Conservation (phyloP, 2,113 vertebrate species). For the Colossoma macropomum region DNA sequence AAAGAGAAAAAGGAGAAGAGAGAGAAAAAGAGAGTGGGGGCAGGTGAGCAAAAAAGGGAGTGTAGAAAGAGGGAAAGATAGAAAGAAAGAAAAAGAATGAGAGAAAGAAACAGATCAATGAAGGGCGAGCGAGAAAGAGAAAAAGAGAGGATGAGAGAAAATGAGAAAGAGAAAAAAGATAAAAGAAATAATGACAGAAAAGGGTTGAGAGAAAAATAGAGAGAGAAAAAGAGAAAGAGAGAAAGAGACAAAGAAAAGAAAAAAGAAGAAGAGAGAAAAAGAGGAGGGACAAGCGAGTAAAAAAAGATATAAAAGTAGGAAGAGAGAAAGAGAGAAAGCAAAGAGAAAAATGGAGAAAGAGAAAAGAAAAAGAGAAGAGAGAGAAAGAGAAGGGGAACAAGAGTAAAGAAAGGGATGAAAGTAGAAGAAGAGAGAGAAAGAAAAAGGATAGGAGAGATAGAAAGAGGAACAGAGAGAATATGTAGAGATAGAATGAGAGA, state of each 20-base stretch:
- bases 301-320: too few relatives aligned
- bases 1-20: background rate
- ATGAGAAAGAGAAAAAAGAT: background rate
- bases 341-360: too few relatives aligned
- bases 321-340: too few relatives aligned
- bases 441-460: too few relatives aligned
- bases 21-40: background rate
- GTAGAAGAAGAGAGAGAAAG: too few relatives aligned
- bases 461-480: too few relatives aligned
- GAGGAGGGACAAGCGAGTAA: background rate
- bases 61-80: rapidly evolving
- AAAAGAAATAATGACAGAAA: too few relatives aligned
- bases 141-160: background rate
- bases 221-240: background rate
- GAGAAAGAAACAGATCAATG: too few relatives aligned
- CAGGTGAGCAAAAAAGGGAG: background rate
- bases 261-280: background rate
- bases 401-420: background rate
- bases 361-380: background rate
- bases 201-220: background rate
- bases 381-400: background rate
- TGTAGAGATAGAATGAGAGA: too few relatives aligned
- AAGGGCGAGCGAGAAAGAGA: background rate
- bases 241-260: too few relatives aligned
- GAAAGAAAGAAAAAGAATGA: background rate